Evolutionary conservation across 2,888 invertebrate genomes (phyloP), one percentile per base, ranked within the genome.

Genomic region (Oxystoma pomonae): DNA sequence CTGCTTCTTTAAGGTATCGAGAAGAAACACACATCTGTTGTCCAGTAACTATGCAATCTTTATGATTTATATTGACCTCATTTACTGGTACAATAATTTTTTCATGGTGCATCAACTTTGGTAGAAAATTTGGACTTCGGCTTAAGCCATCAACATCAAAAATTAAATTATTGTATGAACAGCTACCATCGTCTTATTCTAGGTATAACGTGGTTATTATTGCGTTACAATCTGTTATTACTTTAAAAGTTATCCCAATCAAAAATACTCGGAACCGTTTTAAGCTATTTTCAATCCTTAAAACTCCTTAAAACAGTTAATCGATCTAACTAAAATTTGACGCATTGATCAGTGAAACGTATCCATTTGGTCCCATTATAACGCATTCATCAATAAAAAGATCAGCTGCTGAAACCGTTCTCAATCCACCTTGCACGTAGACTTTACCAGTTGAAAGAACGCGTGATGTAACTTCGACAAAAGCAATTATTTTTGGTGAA

Each of bases 121-220:
- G 50, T n/a, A 12, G 9, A 12, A 50, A n/a, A 5, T 16, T 9
- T 16, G 61, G 61, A 18, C 57, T 55, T 3, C 63, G 20, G 49
- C 66, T 67, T 9, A 66, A 58, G 50, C 67, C 68, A 57, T 69
- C 69, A 3, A 65, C 68, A 59, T 67, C 55, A 58, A 61, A 58
- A 69, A 21, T 66, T 57, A 59, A 66, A 69, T 35, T 67, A 21
- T 51, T 66, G 59, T 35, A 69, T 49, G 12, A 56, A 21, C 57
- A 69, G 35, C 12, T 57, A 59, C 67, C 69, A 69, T 12, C 69
- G 49, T 1, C 20, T 22, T 18, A 67, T 66, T 56, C 67, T 17
- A 1, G 55, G 58, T 58, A 55, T 17, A 62, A 61, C 2, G 63
- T 51, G 20, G n/a, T 62, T 20, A 55, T 50, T 1, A 62, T 59